Percentiles rank a stretch among this genome's conserved stretches.
Evolutionary conservation across 2,888 invertebrate genomes (phyloP).

Genomic region (Spisula subtruncata): DNA sequence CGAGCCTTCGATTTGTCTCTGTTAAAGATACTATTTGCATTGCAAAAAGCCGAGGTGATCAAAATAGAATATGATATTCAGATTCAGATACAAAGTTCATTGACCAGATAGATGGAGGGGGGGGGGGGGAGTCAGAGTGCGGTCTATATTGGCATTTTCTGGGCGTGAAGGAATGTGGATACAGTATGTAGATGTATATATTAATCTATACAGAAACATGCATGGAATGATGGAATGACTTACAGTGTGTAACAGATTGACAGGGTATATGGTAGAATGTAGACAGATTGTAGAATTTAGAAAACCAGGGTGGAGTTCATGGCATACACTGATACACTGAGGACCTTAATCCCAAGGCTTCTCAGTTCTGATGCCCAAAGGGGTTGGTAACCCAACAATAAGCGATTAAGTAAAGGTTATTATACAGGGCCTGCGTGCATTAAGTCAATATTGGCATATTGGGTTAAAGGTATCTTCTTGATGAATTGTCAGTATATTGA

Average conservation of each 20-base stretch:
- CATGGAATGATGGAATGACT: background rate
- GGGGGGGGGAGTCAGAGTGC: no score
- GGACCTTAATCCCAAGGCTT: background rate
- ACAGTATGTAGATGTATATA: background rate
- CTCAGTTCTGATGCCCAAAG: no score
- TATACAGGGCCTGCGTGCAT: no score
- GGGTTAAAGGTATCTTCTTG: no score
- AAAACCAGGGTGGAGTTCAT: background rate
- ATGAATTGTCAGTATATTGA: no score
- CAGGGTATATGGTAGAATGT: no score
- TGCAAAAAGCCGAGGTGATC: no score
- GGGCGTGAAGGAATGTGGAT: constrained; percentile 8
- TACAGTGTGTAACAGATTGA: background rate
- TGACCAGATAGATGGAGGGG: background rate
- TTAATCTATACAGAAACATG: background rate
- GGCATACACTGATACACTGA: background rate
- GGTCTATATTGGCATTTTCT: background rate
- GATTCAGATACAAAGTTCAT: background rate
- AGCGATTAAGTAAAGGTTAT: no score
- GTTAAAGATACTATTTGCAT: no score
- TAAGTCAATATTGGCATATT: no score
- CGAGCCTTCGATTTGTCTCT: no score
- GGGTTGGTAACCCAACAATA: no score
- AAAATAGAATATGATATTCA: background rate
- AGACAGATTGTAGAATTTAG: background rate